Conservation (phyloP, 1,140 invertebrate genomes). For the Grapholita molesta region DNA sequence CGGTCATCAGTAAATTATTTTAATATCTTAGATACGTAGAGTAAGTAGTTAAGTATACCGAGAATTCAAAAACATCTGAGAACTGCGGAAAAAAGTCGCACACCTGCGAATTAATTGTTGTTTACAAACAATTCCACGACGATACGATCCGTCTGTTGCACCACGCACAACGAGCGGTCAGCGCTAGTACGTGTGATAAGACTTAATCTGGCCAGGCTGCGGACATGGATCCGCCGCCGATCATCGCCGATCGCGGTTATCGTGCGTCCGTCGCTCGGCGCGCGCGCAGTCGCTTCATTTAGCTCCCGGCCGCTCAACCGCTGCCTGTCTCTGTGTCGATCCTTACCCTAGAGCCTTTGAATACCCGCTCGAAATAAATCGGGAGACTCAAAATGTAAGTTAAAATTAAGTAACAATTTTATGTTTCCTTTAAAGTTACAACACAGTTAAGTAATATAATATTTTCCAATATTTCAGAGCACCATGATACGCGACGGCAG, state of each 20-base stretch:
- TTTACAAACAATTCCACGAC: conserved; percentile 5
- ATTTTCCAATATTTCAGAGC: conserved; percentile 37
- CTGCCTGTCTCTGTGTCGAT: conserved; percentile 24
- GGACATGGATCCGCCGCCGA: conserved; percentile 46
- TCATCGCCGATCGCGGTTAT: conserved; percentile 68
- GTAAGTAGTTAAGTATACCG: background rate
- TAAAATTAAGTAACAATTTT: background rate
- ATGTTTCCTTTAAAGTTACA: conserved; percentile 14
- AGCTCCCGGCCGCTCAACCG: conserved; percentile 42
- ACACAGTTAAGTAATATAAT: conserved; percentile 14
- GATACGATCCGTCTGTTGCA: background rate
- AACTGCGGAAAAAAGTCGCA: background rate
- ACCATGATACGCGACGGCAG: conserved; percentile 59
- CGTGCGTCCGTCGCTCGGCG: conserved; percentile 60
- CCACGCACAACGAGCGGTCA: conserved; percentile 8
- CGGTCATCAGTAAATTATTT: no score
- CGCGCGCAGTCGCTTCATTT: conserved; percentile 44
- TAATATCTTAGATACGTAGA: no score
- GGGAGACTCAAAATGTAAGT: background rate
- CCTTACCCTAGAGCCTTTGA: background rate
- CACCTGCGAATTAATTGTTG: conserved; percentile 5
- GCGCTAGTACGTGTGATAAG: background rate
- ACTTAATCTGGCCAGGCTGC: conserved; percentile 19
- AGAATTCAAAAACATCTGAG: background rate
- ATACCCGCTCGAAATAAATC: background rate